These are phyloP conservation scores for Fukomys damarensis DNA, from an alignment of 2,113 vertebrate genomes.

Conservation along the genomic window DNA sequence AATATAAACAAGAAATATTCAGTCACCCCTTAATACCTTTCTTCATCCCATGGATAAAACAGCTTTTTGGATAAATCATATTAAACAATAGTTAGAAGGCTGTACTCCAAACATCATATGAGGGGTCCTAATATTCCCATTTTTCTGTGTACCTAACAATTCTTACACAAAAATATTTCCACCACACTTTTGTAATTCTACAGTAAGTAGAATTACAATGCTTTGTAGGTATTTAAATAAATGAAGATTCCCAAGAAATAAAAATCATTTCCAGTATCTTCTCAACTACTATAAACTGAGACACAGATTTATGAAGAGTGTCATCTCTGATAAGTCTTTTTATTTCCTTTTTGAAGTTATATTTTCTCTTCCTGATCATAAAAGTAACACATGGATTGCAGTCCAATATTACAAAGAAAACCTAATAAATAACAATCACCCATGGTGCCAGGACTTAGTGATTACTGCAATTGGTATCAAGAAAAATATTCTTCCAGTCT, in stretches of 20 bases:
- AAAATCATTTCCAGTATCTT: not conserved
- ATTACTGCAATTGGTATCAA: not conserved
- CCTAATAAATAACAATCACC: not conserved
- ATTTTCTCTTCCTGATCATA: not conserved
- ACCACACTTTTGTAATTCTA: not conserved
- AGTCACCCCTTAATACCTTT: not conserved
- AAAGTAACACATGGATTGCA: not conserved
- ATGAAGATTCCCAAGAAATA: not conserved
- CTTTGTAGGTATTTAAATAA: not conserved
- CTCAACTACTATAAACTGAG: not conserved
- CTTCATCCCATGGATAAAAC: not conserved
- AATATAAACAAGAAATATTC: not conserved
- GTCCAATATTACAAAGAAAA: not conserved
- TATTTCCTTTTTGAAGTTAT: slow-evolving; percentile 10
- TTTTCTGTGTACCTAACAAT: not conserved
- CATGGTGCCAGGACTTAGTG: not conserved
- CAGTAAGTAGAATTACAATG: not conserved
- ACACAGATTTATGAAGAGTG: not conserved
- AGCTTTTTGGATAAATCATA: slow-evolving; percentile 21
- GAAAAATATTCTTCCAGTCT: not conserved
- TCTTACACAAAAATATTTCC: not conserved
- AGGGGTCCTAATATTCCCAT: not conserved
- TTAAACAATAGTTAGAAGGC: not conserved
- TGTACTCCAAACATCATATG: not conserved
- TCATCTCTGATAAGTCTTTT: not conserved